Conservation (phyloP, 2,797 vertebrate species). For the Coregonus sp. region DNA sequence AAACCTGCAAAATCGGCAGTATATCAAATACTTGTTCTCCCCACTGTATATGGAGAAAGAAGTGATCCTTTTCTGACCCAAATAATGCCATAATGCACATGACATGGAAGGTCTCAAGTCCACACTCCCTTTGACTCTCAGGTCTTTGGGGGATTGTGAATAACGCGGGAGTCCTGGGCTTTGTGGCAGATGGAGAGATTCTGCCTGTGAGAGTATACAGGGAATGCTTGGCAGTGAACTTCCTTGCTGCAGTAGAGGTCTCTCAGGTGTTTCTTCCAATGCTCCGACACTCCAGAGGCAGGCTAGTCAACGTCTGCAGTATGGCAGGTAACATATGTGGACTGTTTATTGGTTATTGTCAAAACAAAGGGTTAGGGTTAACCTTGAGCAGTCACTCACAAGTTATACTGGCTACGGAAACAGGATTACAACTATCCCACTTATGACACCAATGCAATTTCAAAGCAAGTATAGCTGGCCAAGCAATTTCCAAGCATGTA, state of each 20-base stretch:
- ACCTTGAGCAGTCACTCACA: background rate
- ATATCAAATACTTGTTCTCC: too few species aligned
- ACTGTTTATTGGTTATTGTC: background rate
- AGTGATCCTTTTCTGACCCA: too few species aligned
- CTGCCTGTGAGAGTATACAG: conserved; percentile 72
- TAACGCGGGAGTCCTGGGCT: conserved; percentile 82
- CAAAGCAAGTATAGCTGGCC: too few species aligned
- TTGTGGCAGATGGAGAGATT: conserved; percentile 75
- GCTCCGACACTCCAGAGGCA: conserved; percentile 80
- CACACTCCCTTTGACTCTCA: conserved; percentile 50
- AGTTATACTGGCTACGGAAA: background rate
- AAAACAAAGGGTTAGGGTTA: background rate
- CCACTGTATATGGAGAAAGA: background rate
- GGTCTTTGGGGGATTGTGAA: conserved; percentile 90
- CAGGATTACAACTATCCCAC: too few species aligned
- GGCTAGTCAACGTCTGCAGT: conserved; percentile 83
- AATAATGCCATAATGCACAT: background rate
- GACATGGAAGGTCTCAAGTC: background rate
- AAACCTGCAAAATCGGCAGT: too few species aligned
- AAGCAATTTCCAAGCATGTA: too few species aligned
- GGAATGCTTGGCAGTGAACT: conserved; percentile 83
- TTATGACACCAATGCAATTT: too few species aligned
- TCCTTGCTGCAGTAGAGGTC: conserved; percentile 79
- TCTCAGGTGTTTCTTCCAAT: conserved; percentile 83
- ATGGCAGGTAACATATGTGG: conserved; percentile 78